Evolutionary conservation across 2,888 invertebrate species (phyloP).

Genomic region (Agrochola macilenta): DNA sequence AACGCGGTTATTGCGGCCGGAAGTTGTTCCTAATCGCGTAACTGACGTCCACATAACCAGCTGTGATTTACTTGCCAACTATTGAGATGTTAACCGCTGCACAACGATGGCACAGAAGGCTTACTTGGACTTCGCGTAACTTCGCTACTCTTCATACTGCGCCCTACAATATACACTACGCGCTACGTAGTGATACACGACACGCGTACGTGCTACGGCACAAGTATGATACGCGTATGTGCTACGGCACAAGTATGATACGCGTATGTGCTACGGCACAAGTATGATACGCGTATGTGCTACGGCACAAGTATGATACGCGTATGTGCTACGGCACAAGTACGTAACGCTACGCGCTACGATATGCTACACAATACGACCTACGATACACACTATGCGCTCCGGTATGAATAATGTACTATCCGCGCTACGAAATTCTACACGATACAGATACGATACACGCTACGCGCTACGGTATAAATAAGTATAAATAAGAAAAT

Average conservation of each 20-base stretch:
- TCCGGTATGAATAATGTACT: no score
- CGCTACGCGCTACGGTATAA: background rate
- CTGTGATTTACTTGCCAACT: constrained; percentile 52
- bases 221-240: no score
- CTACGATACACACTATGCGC: no score
- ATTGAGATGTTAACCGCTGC: constrained; percentile 35
- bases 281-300: background rate
- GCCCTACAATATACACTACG: background rate
- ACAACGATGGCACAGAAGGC: constrained; percentile 2
- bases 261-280: no score
- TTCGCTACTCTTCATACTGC: background rate
- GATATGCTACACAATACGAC: no score
- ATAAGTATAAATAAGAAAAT: no score
- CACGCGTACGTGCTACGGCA: background rate
- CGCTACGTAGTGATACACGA: background rate
- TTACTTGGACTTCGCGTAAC: background rate
- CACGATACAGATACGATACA: background rate
- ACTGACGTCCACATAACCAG: constrained; percentile 46
- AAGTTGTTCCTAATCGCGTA: constrained; percentile 55
- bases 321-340: background rate
- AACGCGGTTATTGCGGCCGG: constrained; percentile 65
- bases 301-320: background rate
- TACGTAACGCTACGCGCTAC: no score
- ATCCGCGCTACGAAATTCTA: background rate
- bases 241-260: no score